Evolutionary conservation across 2,113 vertebrate species (phyloP).

Genomic region (Thalassarche chlororhynchos): DNA sequence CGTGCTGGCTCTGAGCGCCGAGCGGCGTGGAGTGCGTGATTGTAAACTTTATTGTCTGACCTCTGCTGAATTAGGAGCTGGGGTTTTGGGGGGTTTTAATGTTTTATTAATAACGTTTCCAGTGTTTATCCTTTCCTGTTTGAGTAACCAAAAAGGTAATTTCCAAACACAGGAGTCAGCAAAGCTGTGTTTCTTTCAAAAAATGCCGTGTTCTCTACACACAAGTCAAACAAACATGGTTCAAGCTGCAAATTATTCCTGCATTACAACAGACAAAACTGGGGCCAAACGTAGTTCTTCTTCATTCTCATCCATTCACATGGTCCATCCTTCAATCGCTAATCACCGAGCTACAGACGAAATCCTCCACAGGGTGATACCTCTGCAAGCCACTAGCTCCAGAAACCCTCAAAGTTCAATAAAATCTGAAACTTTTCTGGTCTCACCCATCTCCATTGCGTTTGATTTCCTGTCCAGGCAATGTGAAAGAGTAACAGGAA

Average conservation of each 20-base stretch:
- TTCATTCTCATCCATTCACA: neutral
- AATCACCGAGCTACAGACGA: neutral
- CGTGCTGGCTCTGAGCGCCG: neutral
- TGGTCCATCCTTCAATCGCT: neutral
- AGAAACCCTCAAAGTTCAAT: neutral
- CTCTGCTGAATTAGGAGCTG: conserved; percentile 22
- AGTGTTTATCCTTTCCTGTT: conserved; percentile 48
- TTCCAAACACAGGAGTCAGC: conserved; percentile 20
- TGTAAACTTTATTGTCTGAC: conserved; percentile 47
- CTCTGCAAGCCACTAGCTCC: neutral
- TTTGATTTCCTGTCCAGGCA: conserved; percentile 34
- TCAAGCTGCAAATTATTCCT: neutral
- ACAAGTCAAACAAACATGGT: neutral
- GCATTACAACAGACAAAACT: neutral
- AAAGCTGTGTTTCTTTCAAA: neutral
- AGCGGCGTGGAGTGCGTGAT: neutral
- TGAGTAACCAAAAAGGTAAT: conserved; percentile 27
- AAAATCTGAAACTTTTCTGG: conserved; percentile 13
- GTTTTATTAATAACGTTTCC: conserved; percentile 57
- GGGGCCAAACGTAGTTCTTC: neutral
- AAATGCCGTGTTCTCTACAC: neutral
- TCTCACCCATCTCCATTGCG: neutral
- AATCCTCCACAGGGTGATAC: neutral
- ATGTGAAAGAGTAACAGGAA: conserved; percentile 8
- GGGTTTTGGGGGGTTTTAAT: neutral